Evolutionary conservation across 2,888 invertebrate species (phyloP).

Genomic region (Drosophila anceps): DNA sequence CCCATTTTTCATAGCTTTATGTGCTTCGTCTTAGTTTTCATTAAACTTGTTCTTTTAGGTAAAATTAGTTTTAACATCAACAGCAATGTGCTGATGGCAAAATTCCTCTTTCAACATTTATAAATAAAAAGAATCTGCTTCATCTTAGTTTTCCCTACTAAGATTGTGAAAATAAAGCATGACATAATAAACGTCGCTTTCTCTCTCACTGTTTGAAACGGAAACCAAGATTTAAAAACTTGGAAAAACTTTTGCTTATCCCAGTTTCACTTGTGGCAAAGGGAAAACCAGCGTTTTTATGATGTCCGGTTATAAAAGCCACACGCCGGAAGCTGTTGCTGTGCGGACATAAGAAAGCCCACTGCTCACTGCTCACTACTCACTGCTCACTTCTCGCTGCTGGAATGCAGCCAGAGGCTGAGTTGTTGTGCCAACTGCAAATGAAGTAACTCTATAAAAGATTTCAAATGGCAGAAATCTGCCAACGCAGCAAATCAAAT

Average conservation of each 20-base stretch:
- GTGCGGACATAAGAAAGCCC: background rate
- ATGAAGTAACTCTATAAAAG: conserved; percentile 59
- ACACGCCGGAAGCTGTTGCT: conserved; percentile 12
- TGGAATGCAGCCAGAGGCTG: conserved; percentile 24
- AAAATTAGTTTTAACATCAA: background rate
- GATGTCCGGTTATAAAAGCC: conserved; percentile 8
- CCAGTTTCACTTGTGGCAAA: background rate
- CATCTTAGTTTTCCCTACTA: background rate
- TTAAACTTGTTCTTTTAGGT: background rate
- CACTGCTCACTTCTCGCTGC: background rate
- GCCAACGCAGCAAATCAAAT: conserved; percentile 21
- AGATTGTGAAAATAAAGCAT: conserved; percentile 9
- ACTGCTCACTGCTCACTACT: background rate
- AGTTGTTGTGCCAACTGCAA: conserved; percentile 34
- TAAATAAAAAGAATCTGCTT: background rate
- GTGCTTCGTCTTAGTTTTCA: background rate
- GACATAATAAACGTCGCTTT: background rate
- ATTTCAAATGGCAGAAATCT: conserved; percentile 18
- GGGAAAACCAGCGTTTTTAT: conserved; percentile 26
- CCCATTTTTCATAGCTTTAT: background rate
- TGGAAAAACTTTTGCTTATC: conserved; percentile 25
- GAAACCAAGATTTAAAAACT: conserved; percentile 3
- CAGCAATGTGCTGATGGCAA: background rate
- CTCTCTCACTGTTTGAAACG: background rate
- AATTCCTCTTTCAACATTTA: background rate